A percentile compares a stretch with the other conserved stretches of the same genome.
Conservation (phyloP, 2,113 vertebrate species). For the Porphyrio hochstetteri region DNA sequence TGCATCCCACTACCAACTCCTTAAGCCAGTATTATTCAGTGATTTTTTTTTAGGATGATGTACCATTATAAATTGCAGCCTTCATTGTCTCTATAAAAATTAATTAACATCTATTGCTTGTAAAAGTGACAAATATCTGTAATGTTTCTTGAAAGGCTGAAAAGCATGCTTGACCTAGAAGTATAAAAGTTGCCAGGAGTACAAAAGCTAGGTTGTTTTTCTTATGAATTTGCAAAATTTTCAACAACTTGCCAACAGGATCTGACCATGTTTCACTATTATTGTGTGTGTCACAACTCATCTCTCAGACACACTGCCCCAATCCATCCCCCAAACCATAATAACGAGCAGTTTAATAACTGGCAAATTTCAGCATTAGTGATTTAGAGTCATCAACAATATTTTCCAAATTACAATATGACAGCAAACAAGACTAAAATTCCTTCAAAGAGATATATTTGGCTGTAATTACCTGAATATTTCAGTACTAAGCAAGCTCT, state of each 20-base stretch:
- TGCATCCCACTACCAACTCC: background rate
- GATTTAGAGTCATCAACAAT: background rate
- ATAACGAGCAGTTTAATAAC: background rate
- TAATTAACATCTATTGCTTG: background rate
- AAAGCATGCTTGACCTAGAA: background rate
- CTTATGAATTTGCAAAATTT: constrained; percentile 17
- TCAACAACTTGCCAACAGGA: background rate
- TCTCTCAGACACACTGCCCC: background rate
- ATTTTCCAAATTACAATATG: background rate
- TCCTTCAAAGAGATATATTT: background rate
- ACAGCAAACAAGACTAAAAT: constrained; percentile 4
- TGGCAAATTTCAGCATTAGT: background rate
- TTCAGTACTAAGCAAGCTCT: background rate
- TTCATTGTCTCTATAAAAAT: background rate
- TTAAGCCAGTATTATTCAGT: background rate
- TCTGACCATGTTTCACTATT: background rate
- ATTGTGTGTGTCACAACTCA: background rate
- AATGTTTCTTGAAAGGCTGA: background rate
- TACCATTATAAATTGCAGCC: background rate
- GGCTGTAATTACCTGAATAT: background rate
- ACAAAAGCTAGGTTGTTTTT: background rate
- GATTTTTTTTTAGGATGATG: background rate
- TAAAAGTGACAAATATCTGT: background rate
- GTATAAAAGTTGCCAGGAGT: background rate
- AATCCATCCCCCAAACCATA: background rate